These are phyloP conservation scores for Hydrophis major DNA, from an alignment of 2,797 vertebrate genomes.

Conservation along the genomic window DNA sequence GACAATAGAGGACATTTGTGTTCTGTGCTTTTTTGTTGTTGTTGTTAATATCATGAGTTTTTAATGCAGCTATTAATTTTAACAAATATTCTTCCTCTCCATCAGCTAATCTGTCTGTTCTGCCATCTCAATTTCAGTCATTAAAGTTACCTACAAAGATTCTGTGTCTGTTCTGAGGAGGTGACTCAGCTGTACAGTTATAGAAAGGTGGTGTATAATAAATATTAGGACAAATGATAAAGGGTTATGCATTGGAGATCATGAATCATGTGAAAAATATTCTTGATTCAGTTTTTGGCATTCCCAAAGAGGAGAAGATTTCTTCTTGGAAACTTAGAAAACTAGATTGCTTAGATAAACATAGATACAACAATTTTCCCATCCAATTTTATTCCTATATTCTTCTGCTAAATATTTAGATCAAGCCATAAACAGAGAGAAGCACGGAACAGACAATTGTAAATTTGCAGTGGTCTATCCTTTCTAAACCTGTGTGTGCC, in stretches of 20 bases:
- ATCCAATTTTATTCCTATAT: background rate
- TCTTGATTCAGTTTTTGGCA: background rate
- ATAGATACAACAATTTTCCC: background rate
- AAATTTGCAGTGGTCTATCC: too few relatives aligned
- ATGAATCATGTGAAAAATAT: background rate
- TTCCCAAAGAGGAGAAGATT: background rate
- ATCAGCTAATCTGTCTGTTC: background rate
- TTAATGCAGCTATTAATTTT: background rate
- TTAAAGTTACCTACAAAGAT: background rate
- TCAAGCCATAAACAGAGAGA: background rate
- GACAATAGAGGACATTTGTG: background rate
- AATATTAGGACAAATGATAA: background rate
- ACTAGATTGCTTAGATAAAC: background rate
- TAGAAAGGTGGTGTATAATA: background rate
- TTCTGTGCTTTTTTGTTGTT: background rate
- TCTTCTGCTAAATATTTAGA: background rate
- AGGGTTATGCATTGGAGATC: background rate
- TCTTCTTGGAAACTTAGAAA: background rate
- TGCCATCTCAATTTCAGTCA: background rate
- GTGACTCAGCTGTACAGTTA: background rate
- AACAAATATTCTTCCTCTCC: background rate
- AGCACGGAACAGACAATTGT: background rate
- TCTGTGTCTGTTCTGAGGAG: background rate
- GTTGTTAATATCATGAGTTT: background rate
- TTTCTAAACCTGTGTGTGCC: background rate